Percentiles rank a stretch among this genome's conserved stretches.
phyloP scores from a whole-genome alignment of 2,113 vertebrate genomes.

The Porphyrio hochstetteri region DNA sequence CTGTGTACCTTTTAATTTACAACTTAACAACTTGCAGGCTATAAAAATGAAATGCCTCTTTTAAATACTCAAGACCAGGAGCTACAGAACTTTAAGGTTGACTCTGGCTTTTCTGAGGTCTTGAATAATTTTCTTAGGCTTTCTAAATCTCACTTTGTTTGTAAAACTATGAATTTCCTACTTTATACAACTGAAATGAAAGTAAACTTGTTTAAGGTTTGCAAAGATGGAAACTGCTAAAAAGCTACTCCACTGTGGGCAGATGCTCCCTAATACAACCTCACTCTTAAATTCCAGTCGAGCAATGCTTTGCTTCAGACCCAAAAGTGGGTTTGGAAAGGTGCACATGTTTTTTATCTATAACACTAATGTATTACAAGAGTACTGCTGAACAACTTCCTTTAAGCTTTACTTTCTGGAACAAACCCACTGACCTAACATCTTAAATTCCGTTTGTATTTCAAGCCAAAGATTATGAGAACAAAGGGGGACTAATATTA shows the following conservation, averaged over 20 bases:
- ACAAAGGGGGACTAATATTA: slow-evolving; percentile 33
- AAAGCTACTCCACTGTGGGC: not conserved
- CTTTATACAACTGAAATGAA: not conserved
- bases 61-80: not conserved
- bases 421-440: not conserved
- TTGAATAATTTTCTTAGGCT: not conserved
- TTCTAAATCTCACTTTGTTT: not conserved
- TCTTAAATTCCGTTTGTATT: slow-evolving; percentile 40
- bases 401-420: not conserved
- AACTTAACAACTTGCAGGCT: not conserved
- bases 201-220: not conserved
- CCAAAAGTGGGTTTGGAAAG: not conserved
- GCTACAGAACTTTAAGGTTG: not conserved
- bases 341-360: not conserved
- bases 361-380: not conserved
- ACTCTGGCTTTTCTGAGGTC: not conserved
- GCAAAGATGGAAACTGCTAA: slow-evolving; percentile 20
- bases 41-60: not conserved
- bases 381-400: not conserved
- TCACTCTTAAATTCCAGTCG: slow-evolving; percentile 5
- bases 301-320: not conserved
- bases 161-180: not conserved
- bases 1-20: not conserved
- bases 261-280: not conserved
- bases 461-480: slow-evolving; percentile 13